Base-by-base conservation (phyloP, 2,888 invertebrate species). In the Diabrotica balteata region DNA sequence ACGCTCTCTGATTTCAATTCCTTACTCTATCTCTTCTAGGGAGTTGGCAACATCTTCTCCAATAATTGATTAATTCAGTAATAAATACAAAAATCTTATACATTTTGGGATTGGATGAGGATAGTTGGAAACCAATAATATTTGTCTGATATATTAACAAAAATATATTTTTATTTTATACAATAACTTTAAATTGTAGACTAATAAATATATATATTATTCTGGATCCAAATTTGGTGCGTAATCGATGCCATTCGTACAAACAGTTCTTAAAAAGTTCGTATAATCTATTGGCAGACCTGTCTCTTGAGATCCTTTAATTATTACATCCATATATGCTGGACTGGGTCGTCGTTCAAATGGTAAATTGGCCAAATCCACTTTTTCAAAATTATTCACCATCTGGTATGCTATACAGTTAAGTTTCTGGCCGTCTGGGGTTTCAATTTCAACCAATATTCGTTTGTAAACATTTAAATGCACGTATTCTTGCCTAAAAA, bases 241-340 rank as follows among this genome's bases (percentile, higher is more conserved):
- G 10, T 43, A 32, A 10, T 43, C 4, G 61, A 61, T 17, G 4
- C 90, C 91, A 82, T 97, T 97, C 81, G 95, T 88, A 63, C 89
- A 89, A 58, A 97, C 87, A 42, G 81, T 84, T 78, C 88, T 86
- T 68, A 97, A 84, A 75, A 85, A 86, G 10, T 87, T 79, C 10
- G 94, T 86, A 79, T 97, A 98, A 51, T 89, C 86, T 7, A 83
- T 80, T 0, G 96, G 96, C 49, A 97, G 82, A 2, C 87, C 84
- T 74, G 91, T 90, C 81, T 95, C 93, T 66, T 84, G 82, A 0
- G 95, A 95, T 6, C 96, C 96, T 64, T 86, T 84, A 47, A 93
- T 78, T 66, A 96, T 90, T 0, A 89, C 89, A 71, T 88, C 85
- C 78, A 90, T 87, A 79, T 96, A 96, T 7, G 91, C 87, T 71